Conservation (phyloP, 2,888 invertebrate species). For the Anthrax anthrax region DNA sequence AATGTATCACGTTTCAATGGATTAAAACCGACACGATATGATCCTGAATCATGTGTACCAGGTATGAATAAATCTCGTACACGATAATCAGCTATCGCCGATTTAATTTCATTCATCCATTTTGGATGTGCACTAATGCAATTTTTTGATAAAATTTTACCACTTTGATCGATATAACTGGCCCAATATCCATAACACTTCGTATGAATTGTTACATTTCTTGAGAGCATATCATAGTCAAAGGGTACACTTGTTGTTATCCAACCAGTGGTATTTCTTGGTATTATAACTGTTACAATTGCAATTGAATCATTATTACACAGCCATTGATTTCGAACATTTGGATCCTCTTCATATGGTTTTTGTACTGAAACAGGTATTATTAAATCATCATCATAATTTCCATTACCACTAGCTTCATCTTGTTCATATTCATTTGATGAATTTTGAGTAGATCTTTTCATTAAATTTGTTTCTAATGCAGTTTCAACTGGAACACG, state of each 20-base stretch:
- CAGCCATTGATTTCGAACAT: slow-evolving; percentile 17
- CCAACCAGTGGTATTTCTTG: slow-evolving; percentile 23
- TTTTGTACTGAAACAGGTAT: not conserved
- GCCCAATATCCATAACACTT: slow-evolving; percentile 33
- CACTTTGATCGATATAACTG: slow-evolving; percentile 25
- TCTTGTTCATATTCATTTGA: slow-evolving; percentile 1
- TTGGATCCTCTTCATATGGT: not conserved
- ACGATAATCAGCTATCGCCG: slow-evolving; percentile 33
- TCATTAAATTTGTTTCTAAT: not conserved
- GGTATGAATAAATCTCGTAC: slow-evolving; percentile 47
- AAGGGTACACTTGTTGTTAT: slow-evolving; percentile 29
- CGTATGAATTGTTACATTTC: slow-evolving; percentile 22
- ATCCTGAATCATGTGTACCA: slow-evolving; percentile 56
- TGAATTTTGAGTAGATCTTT: not conserved
- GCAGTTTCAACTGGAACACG: too few relatives aligned
- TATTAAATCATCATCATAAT: not conserved
- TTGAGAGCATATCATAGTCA: slow-evolving; percentile 21
- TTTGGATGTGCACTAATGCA: slow-evolving; percentile 40
- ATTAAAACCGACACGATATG: slow-evolving; percentile 35
- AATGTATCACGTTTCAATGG: slow-evolving; percentile 29
- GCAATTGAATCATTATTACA: slow-evolving; percentile 22
- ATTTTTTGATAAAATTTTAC: slow-evolving; percentile 27
- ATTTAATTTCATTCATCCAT: slow-evolving; percentile 42
- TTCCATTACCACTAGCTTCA: slow-evolving; percentile 1
- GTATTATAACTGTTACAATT: slow-evolving; percentile 24